Percentiles rank a stretch among this genome's conserved stretches.
Conservation (phyloP, 2,888 invertebrate species). For the Galerucella nymphaeae region DNA sequence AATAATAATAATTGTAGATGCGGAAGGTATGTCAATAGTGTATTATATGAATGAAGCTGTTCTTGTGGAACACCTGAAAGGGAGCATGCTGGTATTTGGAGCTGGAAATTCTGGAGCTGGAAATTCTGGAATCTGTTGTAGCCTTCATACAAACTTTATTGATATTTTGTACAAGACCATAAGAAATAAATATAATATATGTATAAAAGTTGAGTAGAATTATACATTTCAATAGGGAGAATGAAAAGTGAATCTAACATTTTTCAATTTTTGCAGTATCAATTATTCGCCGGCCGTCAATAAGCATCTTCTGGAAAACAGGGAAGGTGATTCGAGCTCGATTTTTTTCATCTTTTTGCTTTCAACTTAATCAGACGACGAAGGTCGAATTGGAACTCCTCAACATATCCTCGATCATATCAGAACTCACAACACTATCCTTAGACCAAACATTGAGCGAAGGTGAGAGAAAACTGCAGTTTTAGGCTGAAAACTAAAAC, state of each 20-base stretch:
- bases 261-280: slow-evolving; percentile 64
- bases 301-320: slow-evolving; percentile 58
- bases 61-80: too few relatives aligned
- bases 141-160: background rate
- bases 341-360: slow-evolving; percentile 47
- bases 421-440: background rate
- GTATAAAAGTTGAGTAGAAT: background rate
- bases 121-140: background rate
- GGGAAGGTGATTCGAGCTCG: slow-evolving; percentile 53
- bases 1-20: too few relatives aligned
- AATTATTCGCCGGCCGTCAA: slow-evolving; percentile 65
- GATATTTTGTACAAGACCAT: background rate
- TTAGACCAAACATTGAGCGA: background rate
- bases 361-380: slow-evolving; percentile 9
- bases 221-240: background rate
- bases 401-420: background rate
- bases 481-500: slow-evolving; percentile 16
- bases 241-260: background rate
- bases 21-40: too few relatives aligned
- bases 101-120: too few relatives aligned
- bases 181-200: background rate
- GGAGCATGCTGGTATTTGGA: too few relatives aligned
- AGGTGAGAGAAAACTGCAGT: background rate
- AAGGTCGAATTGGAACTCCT: slow-evolving; percentile 3
- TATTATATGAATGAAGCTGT: too few relatives aligned